Base-by-base conservation (phyloP, 2,888 invertebrate species). In the Meloe dianella region DNA sequence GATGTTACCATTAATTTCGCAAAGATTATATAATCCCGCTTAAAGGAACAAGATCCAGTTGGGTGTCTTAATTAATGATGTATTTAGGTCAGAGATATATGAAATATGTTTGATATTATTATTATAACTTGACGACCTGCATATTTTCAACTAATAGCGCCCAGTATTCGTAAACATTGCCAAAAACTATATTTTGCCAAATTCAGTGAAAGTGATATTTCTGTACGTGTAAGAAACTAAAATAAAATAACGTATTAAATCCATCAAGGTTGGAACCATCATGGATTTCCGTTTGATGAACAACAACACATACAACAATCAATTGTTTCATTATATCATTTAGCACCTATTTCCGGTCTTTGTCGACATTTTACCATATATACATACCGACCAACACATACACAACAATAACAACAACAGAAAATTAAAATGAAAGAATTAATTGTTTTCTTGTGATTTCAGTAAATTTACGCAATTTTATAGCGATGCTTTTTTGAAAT, bases 241-340 rank as follows among this genome's bases (percentile, higher is more conserved):
- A 47, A 47, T 10, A 20, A 47, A n/a, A n/a, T n/a, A n/a, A 47
- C 5, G 4, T 2, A 47, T 12, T 47, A 59, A 65, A 70, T 61
- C 66, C 63, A 63, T 65, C 76, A 76, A 77, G 77, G 76, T 74
- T 75, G 72, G 68, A 74, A 71, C 73, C 71, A 73, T 74, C 75
- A 75, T 71, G 47, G 73, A 73, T 77, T 76, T 77, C 77, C 77
- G 77, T 75, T 74, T 70, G 72, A 71, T 71, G 71, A 70, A 68
- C 67, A 35, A 35, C 35, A 47, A 47, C 38, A 41, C 38, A 41
- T 32, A 38, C 47, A 47, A 17, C 75, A 72, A 76, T 75, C 75
- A 71, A 77, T 77, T 75, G 77, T 76, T 75, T 74, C 71, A 70
- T 75, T 75, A 76, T 72, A 72, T 75, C 75, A 74, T 71, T 75